Evolutionary conservation across 2,113 vertebrate genomes (phyloP).

Genomic region (Forbesichthys agassizii): DNA sequence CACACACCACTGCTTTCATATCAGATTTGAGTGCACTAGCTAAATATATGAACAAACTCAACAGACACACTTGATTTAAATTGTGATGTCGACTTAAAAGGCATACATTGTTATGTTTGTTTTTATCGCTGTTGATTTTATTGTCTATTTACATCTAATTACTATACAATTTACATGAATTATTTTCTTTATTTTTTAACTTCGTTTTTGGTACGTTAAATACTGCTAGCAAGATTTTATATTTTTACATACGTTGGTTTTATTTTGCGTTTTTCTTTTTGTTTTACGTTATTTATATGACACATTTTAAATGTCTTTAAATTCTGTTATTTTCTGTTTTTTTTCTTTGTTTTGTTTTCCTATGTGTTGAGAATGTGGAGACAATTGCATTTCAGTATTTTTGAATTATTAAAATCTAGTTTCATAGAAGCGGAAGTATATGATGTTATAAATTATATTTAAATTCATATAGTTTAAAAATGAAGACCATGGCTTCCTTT

Average conservation of each 20-base stretch:
- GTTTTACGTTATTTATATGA: conserved; percentile 84
- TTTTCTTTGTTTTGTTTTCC: conserved; percentile 89
- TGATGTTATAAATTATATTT: conserved; percentile 99
- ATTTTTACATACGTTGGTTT: conserved; percentile 89
- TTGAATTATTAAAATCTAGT: conserved; percentile 99
- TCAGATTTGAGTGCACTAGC: too few relatives aligned
- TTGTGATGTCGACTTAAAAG: conserved; percentile 70
- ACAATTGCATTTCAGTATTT: conserved; percentile 99
- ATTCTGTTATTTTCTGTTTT: conserved; percentile 76
- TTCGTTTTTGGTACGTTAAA: conserved; percentile 81
- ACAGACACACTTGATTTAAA: conserved; percentile 11
- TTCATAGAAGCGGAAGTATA: conserved; percentile 98
- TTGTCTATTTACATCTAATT: conserved; percentile 76
- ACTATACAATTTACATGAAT: conserved; percentile 76
- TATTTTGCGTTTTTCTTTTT: conserved; percentile 76
- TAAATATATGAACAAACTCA: conserved; percentile 8
- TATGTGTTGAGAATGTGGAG: conserved; percentile 88
- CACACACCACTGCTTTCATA: conserved; percentile 1
- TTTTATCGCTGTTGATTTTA: conserved; percentile 60
- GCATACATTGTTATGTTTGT: conserved; percentile 70
- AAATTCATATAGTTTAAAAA: conserved; percentile 97
- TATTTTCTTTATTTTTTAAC: conserved; percentile 80
- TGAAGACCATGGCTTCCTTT: conserved; percentile 92
- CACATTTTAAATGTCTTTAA: conserved; percentile 87
- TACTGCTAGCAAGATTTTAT: conserved; percentile 93